These are phyloP conservation scores for Otolemur garnettii DNA, from an alignment of 2,113 vertebrate genomes.

Conservation along the genomic window DNA sequence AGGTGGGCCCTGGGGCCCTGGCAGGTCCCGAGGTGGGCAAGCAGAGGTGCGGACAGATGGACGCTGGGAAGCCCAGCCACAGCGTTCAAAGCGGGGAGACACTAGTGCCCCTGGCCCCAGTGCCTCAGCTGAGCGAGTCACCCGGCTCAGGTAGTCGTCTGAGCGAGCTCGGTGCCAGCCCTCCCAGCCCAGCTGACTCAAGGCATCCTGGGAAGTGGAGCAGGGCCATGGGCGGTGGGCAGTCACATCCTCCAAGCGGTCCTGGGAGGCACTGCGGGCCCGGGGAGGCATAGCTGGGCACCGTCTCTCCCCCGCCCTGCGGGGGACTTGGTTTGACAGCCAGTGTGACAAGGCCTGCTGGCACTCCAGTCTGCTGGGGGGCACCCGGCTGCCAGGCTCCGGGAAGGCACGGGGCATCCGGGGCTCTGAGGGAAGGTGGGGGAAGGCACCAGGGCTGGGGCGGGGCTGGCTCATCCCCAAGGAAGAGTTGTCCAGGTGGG, in stretches of 20 bases:
- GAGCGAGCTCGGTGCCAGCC: slow-evolving; percentile 91
- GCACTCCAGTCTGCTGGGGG: slow-evolving; percentile 87
- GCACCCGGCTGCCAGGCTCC: slow-evolving; percentile 78
- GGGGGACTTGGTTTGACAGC: slow-evolving; percentile 93
- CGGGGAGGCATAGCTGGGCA: slow-evolving; percentile 90
- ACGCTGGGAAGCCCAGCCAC: slow-evolving; percentile 66
- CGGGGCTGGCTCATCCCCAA: slow-evolving; percentile 87
- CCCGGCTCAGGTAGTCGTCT: slow-evolving; percentile 91
- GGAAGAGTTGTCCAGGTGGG: slow-evolving; percentile 64
- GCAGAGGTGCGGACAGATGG: slow-evolving; percentile 75
- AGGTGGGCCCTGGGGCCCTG: slow-evolving; percentile 87
- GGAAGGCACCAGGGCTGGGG: slow-evolving; percentile 89
- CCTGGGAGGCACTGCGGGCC: slow-evolving; percentile 96
- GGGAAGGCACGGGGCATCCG: slow-evolving; percentile 84
- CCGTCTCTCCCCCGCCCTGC: slow-evolving; percentile 88
- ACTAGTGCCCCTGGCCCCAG: slow-evolving; percentile 89
- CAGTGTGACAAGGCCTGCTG: slow-evolving; percentile 95
- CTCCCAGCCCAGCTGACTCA: slow-evolving; percentile 88
- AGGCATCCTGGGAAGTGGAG: slow-evolving; percentile 96
- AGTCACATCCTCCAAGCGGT: slow-evolving; percentile 89
- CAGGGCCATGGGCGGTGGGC: slow-evolving; percentile 91
- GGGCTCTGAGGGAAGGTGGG: slow-evolving; percentile 81
- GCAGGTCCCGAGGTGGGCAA: slow-evolving; percentile 81
- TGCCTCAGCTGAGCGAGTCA: slow-evolving; percentile 92
- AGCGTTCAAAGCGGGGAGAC: slow-evolving; percentile 88